Conservation (phyloP, 2,113 vertebrate species). For the Stomatorhinus ivindoensis region DNA sequence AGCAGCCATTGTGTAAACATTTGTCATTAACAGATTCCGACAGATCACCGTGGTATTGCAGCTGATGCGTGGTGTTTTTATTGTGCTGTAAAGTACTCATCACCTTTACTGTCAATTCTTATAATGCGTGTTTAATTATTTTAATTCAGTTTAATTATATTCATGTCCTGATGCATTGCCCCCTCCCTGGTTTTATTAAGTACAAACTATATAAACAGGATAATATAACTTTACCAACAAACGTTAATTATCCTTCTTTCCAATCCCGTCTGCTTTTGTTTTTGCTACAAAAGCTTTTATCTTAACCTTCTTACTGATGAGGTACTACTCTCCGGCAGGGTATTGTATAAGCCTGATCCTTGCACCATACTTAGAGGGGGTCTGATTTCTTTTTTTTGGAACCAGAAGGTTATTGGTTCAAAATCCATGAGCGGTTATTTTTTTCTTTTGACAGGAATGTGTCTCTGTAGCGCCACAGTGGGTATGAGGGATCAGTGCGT, state of each 20-base stretch:
- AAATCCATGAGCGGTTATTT: background rate
- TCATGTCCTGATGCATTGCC: background rate
- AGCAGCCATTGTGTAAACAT: background rate
- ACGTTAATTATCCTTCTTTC: background rate
- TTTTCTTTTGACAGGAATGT: background rate
- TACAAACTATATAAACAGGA: background rate
- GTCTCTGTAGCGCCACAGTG: background rate
- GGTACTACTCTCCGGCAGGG: background rate
- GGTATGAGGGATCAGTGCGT: background rate
- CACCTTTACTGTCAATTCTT: background rate
- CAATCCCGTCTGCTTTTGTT: background rate
- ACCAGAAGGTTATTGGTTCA: background rate
- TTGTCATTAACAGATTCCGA: background rate
- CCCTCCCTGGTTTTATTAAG: background rate
- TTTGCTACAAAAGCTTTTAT: background rate
- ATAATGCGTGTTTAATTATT: background rate
- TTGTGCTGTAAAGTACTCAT: background rate
- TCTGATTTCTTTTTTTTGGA: background rate
- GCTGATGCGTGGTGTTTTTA: background rate
- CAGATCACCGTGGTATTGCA: background rate
- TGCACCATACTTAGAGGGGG: background rate
- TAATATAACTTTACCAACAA: background rate
- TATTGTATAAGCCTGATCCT: background rate
- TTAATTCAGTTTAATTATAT: background rate
- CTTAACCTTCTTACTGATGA: background rate